Percentiles rank a stretch among this genome's conserved stretches.
Evolutionary conservation across 2,797 vertebrate genomes (phyloP).

Genomic region (Momotus momota): DNA sequence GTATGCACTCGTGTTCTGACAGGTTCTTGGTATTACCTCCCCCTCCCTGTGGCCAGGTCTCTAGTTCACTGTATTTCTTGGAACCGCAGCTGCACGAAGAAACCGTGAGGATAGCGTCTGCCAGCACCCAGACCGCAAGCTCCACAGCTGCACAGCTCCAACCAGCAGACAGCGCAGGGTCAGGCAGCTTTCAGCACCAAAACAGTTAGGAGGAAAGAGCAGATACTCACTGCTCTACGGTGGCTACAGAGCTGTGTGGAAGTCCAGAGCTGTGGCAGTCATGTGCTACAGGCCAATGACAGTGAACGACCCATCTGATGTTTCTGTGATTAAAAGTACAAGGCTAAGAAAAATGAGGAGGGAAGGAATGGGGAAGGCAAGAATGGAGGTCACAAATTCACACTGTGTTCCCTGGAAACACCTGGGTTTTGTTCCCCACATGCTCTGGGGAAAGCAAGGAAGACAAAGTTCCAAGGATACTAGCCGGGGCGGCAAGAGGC

Average conservation of each 20-base stretch:
- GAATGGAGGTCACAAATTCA: not conserved
- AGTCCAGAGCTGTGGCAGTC: not conserved
- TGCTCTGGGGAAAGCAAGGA: not conserved
- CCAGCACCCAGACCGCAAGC: slow-evolving; percentile 53
- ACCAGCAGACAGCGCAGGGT: not conserved
- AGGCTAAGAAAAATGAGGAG: not conserved
- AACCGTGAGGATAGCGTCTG: slow-evolving; percentile 9
- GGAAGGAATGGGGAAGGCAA: not conserved
- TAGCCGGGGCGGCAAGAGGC: not conserved
- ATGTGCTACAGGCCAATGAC: not conserved
- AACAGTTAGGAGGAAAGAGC: not conserved
- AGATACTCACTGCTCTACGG: not conserved
- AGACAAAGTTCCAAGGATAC: not conserved
- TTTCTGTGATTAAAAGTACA: not conserved
- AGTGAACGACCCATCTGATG: not conserved
- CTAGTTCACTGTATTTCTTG: slow-evolving; percentile 67
- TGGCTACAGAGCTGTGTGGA: not conserved
- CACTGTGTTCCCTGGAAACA: not conserved
- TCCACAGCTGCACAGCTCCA: slow-evolving; percentile 15
- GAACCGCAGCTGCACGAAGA: slow-evolving; percentile 72
- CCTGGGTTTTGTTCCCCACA: not conserved
- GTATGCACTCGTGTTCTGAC: not conserved
- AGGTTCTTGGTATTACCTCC: slow-evolving; percentile 68
- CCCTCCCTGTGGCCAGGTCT: slow-evolving; percentile 2
- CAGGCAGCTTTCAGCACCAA: not conserved